Conservation (phyloP, 2,888 invertebrate species). For the Microplitis manilae region DNA sequence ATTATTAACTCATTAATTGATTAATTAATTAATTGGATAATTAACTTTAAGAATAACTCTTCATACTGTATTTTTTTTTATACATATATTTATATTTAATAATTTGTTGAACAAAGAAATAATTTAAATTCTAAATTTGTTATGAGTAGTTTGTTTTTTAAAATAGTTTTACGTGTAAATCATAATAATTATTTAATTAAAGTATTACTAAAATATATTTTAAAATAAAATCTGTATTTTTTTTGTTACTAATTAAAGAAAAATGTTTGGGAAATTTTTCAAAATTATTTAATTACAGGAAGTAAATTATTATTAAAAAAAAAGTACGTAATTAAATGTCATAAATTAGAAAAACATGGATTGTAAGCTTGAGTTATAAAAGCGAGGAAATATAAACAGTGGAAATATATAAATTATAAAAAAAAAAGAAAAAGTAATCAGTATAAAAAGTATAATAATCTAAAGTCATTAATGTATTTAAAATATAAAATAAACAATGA, state of each 20-base stretch:
- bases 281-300: too few species aligned
- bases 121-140: background rate
- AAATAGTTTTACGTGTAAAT: background rate
- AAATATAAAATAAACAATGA: too few species aligned
- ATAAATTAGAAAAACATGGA: too few species aligned
- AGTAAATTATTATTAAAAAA: too few species aligned
- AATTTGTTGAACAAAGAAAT: background rate
- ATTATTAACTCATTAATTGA: background rate
- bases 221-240: constrained; percentile 40
- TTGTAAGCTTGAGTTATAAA: too few species aligned
- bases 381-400: too few species aligned
- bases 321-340: too few species aligned
- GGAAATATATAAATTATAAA: too few species aligned
- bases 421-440: too few species aligned
- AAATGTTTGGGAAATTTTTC: background rate
- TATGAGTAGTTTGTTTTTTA: background rate
- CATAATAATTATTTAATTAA: constrained; percentile 44
- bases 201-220: constrained; percentile 48
- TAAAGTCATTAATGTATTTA: too few species aligned
- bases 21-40: background rate
- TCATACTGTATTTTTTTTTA: background rate
- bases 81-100: background rate
- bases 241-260: constrained; percentile 15
- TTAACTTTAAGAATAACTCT: background rate
- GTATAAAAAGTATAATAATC: too few species aligned